Conservation (phyloP, 1,140 invertebrate genomes). For the Armadillidium nasatum region DNA sequence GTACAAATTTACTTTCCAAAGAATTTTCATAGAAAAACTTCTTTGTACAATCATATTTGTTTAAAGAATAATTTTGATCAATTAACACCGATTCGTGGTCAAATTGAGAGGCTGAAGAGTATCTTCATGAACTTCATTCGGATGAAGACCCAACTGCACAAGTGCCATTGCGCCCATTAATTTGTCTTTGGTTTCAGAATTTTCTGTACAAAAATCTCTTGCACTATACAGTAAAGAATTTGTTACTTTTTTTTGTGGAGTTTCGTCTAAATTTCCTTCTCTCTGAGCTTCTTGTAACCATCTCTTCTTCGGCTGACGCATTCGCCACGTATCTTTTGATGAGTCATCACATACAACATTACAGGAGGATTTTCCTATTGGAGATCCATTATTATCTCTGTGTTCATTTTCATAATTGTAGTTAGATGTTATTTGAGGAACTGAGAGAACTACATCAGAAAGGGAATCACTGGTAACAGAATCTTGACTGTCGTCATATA, state of each 20-base stretch:
- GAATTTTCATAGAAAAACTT: too few species aligned
- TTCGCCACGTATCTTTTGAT: slow-evolving; percentile 35
- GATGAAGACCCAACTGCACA: slow-evolving; percentile 57
- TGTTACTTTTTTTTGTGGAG: slow-evolving; percentile 21
- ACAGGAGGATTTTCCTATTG: slow-evolving; percentile 1
- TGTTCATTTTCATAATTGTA: neutral
- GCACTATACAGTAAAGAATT: slow-evolving; percentile 16
- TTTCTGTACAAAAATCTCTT: slow-evolving; percentile 14
- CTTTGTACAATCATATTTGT: too few species aligned
- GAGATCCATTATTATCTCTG: neutral
- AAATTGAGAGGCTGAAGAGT: slow-evolving; percentile 44
- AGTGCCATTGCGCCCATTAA: slow-evolving; percentile 63
- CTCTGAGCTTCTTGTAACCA: slow-evolving; percentile 59
- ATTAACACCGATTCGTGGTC: slow-evolving; percentile 43
- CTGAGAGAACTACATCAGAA: neutral
- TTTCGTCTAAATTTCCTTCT: slow-evolving; percentile 47
- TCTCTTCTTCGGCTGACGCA: slow-evolving; percentile 59
- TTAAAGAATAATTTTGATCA: too few species aligned
- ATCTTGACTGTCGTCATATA: neutral
- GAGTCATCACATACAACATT: neutral
- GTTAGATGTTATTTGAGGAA: neutral
- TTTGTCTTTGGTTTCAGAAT: slow-evolving; percentile 54
- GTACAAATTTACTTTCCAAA: too few species aligned
- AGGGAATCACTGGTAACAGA: neutral
- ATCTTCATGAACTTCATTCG: slow-evolving; percentile 45